Evolutionary conservation across 2,113 vertebrate species (phyloP), one percentile per base, ranked within the genome.

Genomic region (Synchiropus splendidus): DNA sequence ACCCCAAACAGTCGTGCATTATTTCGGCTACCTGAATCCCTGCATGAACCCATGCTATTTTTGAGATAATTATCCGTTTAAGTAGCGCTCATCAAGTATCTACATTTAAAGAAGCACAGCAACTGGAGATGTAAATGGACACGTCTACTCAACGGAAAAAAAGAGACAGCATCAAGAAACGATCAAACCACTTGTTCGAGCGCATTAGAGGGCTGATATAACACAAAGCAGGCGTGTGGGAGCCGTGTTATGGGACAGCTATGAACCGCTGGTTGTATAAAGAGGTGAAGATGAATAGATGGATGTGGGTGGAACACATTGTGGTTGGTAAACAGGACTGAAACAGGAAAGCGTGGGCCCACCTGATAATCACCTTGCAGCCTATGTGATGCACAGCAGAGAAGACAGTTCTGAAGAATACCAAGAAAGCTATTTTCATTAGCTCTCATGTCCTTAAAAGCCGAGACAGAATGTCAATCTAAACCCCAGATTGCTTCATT

Each of bases 271-370:
- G 56, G 18, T 34, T 56, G 50, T 47, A 62, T 39, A 47, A 67
- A 52, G 51, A 55, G 39, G 53, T 61, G 59, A 67, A 56, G 59
- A 65, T 64, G 61, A 69, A 44, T 56, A 54, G 60, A 72, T 55
- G 39, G 38, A 64, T 42, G 66, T 60, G 61, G 51, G 71, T 53
- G 70, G 72, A 77, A 77, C 67, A 77, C 59, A 63, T 42, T 71
- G 74, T 46, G 72, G 70, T 75, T 58, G 50, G 59, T 73, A 74
- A 77, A 80, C 67, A 69, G 34, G 49, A 46, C 63, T 58, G 72
- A 70, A 79, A 72, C 73, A 75, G 74, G 66, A 79, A 79, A 64
- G 64, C 68, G 66, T 77, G 51, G 77, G 71, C 52, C 36, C 41
- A 61, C 58, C 58, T 60, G 64, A 77, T 49, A 67, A 47, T 53